Evolutionary conservation across 2,113 vertebrate genomes (phyloP).

Genomic region (Rana temporaria): DNA sequence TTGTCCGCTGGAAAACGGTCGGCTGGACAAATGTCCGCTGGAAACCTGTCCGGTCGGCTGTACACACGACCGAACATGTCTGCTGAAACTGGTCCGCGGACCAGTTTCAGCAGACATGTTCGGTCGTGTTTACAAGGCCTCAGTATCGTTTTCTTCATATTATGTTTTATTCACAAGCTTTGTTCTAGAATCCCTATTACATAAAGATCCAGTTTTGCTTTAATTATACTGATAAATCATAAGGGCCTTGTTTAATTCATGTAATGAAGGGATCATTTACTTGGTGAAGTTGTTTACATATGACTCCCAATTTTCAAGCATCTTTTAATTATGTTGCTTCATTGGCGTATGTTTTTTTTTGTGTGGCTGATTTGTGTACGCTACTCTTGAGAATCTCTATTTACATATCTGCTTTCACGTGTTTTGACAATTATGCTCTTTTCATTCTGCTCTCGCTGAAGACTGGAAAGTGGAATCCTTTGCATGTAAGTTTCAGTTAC

Average conservation of each 20-base stretch:
- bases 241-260: neutral
- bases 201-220: neutral
- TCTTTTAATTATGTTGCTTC: neutral
- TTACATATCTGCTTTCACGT: conserved; percentile 24
- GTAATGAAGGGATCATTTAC: conserved; percentile 4
- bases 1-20: too few species aligned
- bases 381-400: conserved; percentile 11
- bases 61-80: too few species aligned
- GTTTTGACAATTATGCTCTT: conserved; percentile 58
- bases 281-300: conserved; percentile 10
- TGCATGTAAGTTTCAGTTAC: conserved; percentile 92
- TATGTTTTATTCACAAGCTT: neutral
- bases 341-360: neutral
- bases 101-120: too few species aligned
- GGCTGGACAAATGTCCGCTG: too few species aligned
- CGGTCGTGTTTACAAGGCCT: too few species aligned
- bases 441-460: conserved; percentile 76
- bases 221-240: conserved; percentile 9
- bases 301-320: conserved; percentile 10
- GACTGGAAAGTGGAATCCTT: conserved; percentile 96
- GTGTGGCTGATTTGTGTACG: conserved; percentile 13
- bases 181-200: neutral
- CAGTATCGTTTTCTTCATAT: too few species aligned
- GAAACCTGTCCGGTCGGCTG: too few species aligned
- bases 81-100: too few species aligned